Evolutionary conservation across 2,888 invertebrate species (phyloP).

Genomic region (Caenorhabditis sinica): DNA sequence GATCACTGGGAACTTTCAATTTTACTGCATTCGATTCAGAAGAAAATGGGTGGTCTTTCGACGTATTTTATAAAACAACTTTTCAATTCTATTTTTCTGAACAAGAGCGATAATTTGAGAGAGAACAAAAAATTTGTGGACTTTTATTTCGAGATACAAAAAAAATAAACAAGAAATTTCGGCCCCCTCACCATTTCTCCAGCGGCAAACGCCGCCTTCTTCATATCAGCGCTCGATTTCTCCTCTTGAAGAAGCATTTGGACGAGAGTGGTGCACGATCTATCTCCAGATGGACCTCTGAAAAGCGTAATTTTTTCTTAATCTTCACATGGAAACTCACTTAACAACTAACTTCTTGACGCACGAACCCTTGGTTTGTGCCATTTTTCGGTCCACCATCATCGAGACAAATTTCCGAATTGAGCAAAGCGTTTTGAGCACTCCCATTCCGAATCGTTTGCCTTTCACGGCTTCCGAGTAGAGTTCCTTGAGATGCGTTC

Average conservation of each 20-base stretch:
- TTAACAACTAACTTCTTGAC: slow-evolving; percentile 31
- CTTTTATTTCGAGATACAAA: too few species aligned
- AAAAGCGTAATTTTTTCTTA: neutral
- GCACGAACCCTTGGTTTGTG: slow-evolving; percentile 25
- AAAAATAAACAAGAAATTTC: too few species aligned
- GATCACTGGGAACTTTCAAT: too few species aligned
- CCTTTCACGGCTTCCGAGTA: slow-evolving; percentile 42
- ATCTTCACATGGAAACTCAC: slow-evolving; percentile 1
- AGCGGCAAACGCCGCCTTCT: neutral
- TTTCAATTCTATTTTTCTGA: too few species aligned
- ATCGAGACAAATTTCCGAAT: slow-evolving; percentile 31
- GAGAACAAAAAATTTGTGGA: too few species aligned
- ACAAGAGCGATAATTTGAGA: too few species aligned
- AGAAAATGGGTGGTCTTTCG: too few species aligned
- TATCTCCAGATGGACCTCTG: neutral
- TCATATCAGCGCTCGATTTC: neutral
- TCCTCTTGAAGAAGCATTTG: neutral
- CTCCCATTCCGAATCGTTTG: slow-evolving; percentile 20
- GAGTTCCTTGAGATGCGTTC: neutral
- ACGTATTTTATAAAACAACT: neutral
- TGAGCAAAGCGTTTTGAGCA: slow-evolving; percentile 22
- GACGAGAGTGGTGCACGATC: neutral
- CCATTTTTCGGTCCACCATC: slow-evolving; percentile 34
- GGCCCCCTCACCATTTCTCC: neutral
- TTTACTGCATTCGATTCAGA: too few species aligned